Base-by-base conservation (phyloP, 2,113 vertebrate species). In the Amia ocellicauda region DNA sequence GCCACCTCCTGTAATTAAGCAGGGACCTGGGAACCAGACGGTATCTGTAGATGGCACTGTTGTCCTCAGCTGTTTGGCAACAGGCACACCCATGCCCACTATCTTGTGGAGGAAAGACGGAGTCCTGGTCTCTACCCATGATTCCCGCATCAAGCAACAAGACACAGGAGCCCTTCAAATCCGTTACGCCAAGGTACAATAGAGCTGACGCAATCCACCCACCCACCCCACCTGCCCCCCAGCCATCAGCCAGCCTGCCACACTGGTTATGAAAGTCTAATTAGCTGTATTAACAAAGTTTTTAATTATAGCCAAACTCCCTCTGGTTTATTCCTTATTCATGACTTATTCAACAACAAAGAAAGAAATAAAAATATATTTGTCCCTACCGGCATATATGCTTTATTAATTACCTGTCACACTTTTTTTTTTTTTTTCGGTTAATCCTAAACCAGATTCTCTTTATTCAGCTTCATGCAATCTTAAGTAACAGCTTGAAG, bases 61-160 rank as follows among this genome's bases (percentile, higher is more conserved):
- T 58, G 76, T 89, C 0, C 86, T 99, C 60, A 93, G 74, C 78
- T 99, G 97, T 54, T 74, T 91, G 80, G 93, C 91, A 59, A 87
- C 91, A 2, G 95, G 96, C 63, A 89, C 85, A 61, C 90, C 96
- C 26, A 78, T 80, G 63, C 96, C 96, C 74, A 98, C 93, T 43
- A 90, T 98, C 78, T 85, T 97, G 72, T 99, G 97, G 97, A 93
- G 93, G 66, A 99, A 98, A 64, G 96, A 98, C 28, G 90, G 94
- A 0, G 78, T 89, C 36, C 83, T 97, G 20, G 70, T 99, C 70
- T 93, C 96, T 63, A 93, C 93, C 7, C 94, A 97, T 40, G 97
- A 99, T 76, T 96, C 95, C 24, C 91, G 97, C 24, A 86, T 98
- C 78, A 97, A 94, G 72, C 95, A 94, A 75, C 73, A 94, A 74